Conservation (phyloP, 2,113 vertebrate species). For the Nycticebus coucang region DNA sequence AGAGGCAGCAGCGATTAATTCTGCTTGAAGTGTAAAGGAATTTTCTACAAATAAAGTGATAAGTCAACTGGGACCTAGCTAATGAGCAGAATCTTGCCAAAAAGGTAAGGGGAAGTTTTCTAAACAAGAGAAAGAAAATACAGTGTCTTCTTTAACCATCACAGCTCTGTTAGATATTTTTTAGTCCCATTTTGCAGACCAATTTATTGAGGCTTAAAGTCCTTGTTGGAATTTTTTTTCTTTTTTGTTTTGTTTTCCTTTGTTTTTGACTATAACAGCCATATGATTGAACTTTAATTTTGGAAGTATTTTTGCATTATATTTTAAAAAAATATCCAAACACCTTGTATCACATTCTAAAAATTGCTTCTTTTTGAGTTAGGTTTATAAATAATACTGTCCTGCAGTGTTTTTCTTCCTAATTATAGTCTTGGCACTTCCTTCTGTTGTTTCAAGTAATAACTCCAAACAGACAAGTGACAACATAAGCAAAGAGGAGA, state of each 20-base stretch:
- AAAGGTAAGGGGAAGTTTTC: background rate
- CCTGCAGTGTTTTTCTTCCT: background rate
- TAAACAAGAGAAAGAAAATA: background rate
- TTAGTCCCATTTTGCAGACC: background rate
- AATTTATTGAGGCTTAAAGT: background rate
- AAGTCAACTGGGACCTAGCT: background rate
- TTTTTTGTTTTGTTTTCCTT: background rate
- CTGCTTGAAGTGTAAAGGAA: background rate
- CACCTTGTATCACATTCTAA: too few relatives aligned
- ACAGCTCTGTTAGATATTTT: background rate
- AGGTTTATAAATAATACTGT: background rate
- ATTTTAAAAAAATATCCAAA: too few relatives aligned
- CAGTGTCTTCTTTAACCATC: background rate
- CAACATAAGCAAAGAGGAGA: background rate
- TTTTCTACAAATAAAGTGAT: constrained; percentile 19
- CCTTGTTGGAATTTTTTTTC: background rate
- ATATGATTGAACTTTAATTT: too few relatives aligned
- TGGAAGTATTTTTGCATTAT: too few relatives aligned
- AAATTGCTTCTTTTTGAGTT: background rate
- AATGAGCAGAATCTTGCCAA: background rate
- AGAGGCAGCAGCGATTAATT: constrained; percentile 1
- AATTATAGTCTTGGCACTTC: background rate
- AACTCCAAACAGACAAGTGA: background rate
- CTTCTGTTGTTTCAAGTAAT: background rate
- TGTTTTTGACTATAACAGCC: too few relatives aligned